Base-by-base conservation (phyloP, 2,797 vertebrate species). In the Sylvilagus floridanus region DNA sequence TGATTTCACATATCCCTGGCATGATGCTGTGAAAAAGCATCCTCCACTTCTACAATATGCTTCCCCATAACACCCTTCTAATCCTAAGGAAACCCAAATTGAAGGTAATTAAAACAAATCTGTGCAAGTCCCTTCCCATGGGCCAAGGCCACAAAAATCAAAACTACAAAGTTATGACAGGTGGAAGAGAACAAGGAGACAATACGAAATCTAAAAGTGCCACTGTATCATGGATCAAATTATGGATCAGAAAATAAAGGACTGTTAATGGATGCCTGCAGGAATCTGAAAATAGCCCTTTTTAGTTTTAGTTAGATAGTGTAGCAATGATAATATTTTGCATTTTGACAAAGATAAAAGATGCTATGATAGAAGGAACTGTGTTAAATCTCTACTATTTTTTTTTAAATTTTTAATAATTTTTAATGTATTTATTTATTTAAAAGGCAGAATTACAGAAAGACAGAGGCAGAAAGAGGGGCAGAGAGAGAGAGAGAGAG, bases 261-360 rank as follows among this genome's bases (percentile, higher is more conserved):
- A 0, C 4, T 50, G 35, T 32, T 16, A 66, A 37, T 60, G 7
- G 1, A 32, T 52, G 86, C 79, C 28, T 57, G 65, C 17, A 81
- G 16, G 72, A 93, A 94, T 62, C 32, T 88, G 50, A 81, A 8
- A 30, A 42, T 24, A n/a, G 35, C 42, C 42, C 42, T 84, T 7
- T 79, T 1, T 35, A 24, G 5, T 9, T 71, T 26, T 79, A 88
- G 19, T 54, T 37, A 30, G 77, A 2, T 16, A 63, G 14, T 62
- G 0, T 76, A 13, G 5, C 12, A 88, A 54, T 30, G 11, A 50
- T 76, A 90, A 86, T 30, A 54, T 57, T 28, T 72, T 66, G 37
- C 42, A 19, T 75, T 95, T 94, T 60, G 69, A 79, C 72, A 69
- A 78, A 91, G 16, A 16, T 52, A 37, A 81, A 87, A 77, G 26